These are phyloP conservation scores for Zaprionus vittiger DNA, from an alignment of 1,140 invertebrate species.

Conservation along the genomic window DNA sequence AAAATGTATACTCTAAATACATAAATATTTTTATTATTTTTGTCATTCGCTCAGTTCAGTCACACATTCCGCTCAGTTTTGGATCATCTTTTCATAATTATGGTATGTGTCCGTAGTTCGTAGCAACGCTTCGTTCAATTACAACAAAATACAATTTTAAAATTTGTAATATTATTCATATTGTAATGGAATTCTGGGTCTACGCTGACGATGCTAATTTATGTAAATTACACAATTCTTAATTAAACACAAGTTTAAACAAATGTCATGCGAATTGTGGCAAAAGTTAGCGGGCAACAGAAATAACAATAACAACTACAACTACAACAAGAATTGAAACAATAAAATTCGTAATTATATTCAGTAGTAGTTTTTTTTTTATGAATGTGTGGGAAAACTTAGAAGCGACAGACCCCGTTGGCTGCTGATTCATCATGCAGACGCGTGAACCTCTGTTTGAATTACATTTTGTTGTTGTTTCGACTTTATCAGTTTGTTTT, in stretches of 20 bases:
- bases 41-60: slow-evolving; percentile 21
- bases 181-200: slow-evolving; percentile 26
- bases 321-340: slow-evolving; percentile 32
- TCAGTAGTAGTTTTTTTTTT: slow-evolving; percentile 35
- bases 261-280: slow-evolving; percentile 58
- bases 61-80: slow-evolving; percentile 27
- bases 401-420: background rate
- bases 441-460: slow-evolving; percentile 57
- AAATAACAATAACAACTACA: slow-evolving; percentile 17
- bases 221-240: slow-evolving; percentile 69
- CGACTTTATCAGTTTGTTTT: slow-evolving; percentile 37
- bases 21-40: slow-evolving; percentile 33
- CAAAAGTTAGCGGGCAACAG: slow-evolving; percentile 37
- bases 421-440: slow-evolving; percentile 53
- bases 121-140: slow-evolving; percentile 28
- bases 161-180: slow-evolving; percentile 9
- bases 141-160: slow-evolving; percentile 5
- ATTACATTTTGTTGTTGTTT: slow-evolving; percentile 9
- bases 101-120: slow-evolving; percentile 16
- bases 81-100: slow-evolving; percentile 6
- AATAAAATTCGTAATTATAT: slow-evolving; percentile 49
- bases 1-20: background rate
- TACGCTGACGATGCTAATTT: slow-evolving; percentile 48
- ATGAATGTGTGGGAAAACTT: slow-evolving; percentile 46
- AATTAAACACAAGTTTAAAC: slow-evolving; percentile 62